These are phyloP conservation scores for Rhea americana DNA, from an alignment of 2,113 vertebrate genomes.

Conservation along the genomic window DNA sequence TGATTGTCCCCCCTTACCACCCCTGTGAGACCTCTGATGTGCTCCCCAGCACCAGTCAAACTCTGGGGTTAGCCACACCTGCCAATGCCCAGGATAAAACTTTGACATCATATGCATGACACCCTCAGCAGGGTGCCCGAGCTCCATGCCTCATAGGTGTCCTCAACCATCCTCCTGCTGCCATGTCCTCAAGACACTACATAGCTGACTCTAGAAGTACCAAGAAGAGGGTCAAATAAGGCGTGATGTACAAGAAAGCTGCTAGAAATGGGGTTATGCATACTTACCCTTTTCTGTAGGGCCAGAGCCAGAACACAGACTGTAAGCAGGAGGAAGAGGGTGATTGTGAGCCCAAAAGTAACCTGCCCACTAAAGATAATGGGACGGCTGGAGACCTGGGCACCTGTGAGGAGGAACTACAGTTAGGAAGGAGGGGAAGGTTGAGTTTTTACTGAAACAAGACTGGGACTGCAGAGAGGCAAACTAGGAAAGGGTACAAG, in stretches of 20 bases:
- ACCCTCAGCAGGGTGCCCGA: fast-evolving
- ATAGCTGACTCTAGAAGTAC: not conserved
- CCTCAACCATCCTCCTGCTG: not conserved
- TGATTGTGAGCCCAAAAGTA: slow-evolving; percentile 50
- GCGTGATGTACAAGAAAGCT: not conserved
- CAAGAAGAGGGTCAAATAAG: not conserved
- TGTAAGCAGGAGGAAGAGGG: slow-evolving; percentile 36
- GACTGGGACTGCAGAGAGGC: not conserved
- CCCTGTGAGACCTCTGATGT: not conserved
- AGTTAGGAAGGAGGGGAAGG: not conserved
- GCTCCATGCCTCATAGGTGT: not conserved
- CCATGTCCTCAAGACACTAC: not conserved
- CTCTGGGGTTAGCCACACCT: not conserved
- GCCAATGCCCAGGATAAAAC: not conserved
- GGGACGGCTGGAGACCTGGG: slow-evolving; percentile 34
- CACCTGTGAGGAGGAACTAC: slow-evolving; percentile 53
- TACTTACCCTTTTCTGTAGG: slow-evolving; percentile 59
- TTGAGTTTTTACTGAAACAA: not conserved
- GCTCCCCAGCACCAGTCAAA: not conserved
- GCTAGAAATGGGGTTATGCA: not conserved
- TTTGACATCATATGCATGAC: not conserved
- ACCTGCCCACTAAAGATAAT: slow-evolving; percentile 6
- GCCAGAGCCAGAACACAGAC: slow-evolving; percentile 28
- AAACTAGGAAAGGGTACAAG: not conserved
- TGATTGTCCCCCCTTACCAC: not conserved